A percentile compares a stretch with the other conserved stretches of the same genome.
phyloP scores from a whole-genome alignment of 2,797 vertebrate genomes.

The Schizothorax lantsangensis region DNA sequence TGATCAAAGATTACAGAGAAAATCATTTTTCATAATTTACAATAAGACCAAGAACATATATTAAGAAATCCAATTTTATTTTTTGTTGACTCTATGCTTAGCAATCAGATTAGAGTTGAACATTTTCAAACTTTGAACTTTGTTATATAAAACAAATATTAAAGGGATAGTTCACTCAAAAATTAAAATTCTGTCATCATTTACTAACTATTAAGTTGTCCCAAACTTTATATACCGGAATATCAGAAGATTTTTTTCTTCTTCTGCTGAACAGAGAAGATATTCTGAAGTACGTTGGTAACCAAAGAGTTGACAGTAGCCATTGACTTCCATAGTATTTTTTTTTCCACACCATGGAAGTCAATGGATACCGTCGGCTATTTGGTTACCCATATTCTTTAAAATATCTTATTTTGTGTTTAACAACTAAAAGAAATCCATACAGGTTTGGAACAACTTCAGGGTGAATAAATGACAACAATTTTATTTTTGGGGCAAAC shows the following conservation, averaged over 20 bases:
- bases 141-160: background rate
- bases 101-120: background rate
- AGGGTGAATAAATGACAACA: background rate
- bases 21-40: background rate
- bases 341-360: too few relatives aligned
- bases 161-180: background rate
- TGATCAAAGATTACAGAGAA: background rate
- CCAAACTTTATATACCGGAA: too few relatives aligned
- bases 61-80: background rate
- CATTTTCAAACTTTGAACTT: background rate
- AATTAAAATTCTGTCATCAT: background rate
- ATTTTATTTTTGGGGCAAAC: background rate
- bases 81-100: background rate
- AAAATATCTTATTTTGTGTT: too few relatives aligned
- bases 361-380: too few relatives aligned
- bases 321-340: background rate
- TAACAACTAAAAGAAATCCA: too few relatives aligned
- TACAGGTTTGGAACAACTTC: background rate
- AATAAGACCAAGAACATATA: background rate
- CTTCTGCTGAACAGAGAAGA: too few relatives aligned
- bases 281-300: background rate
- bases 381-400: background rate
- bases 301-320: background rate
- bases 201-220: background rate
- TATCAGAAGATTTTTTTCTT: too few relatives aligned